Evolutionary conservation across 2,797 vertebrate species (phyloP), one percentile per base, ranked within the genome.

Genomic region (Phataginus tricuspis): DNA sequence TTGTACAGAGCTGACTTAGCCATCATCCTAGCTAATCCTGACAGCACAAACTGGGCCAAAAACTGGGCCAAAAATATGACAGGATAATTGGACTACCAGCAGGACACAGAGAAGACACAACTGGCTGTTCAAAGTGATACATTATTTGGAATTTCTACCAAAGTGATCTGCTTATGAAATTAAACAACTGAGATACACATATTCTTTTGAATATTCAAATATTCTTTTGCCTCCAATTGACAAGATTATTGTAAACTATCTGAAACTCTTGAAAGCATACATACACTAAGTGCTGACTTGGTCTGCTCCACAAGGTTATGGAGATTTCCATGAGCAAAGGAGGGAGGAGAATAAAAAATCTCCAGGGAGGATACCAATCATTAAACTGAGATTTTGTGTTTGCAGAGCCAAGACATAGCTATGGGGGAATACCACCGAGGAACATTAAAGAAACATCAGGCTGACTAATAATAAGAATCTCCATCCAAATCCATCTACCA

Each of bases 321-420:
- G 77, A 92, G 87, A 90, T 90, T 93, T 85, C 91, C 31, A 87
- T 49, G 18, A 86, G 51, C 59, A 86, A 80, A 88, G 23, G 11
- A 71, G 27, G 34, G 34, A 95, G n/a, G 68, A 95, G 87, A 96
- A 90, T 72, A 7, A 88, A 93, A 45, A 93, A 85, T 92, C 90
- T 95, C 93, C 39, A 95, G 82, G 90, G 97, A 98, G 6, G 57
- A 69, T 75, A 90, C 39, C 78, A 96, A 75, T 98, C 95, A 97
- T 97, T 98, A 97, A 96, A 94, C 72, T 79, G 93, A 96, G 80
- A 86, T 93, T 95, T 96, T 84, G 77, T 91, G 93, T 98, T 98
- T 97, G 68, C 90, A 95, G 71, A 96, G 78, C 77, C 80, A 95
- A 95, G 87, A 93, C 80, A 78, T 90, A 95, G 95, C 86, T 96